Percentiles rank a stretch among this genome's conserved stretches.
Conservation (phyloP, 2,888 invertebrate genomes). For the Cartodere bifasciata region DNA sequence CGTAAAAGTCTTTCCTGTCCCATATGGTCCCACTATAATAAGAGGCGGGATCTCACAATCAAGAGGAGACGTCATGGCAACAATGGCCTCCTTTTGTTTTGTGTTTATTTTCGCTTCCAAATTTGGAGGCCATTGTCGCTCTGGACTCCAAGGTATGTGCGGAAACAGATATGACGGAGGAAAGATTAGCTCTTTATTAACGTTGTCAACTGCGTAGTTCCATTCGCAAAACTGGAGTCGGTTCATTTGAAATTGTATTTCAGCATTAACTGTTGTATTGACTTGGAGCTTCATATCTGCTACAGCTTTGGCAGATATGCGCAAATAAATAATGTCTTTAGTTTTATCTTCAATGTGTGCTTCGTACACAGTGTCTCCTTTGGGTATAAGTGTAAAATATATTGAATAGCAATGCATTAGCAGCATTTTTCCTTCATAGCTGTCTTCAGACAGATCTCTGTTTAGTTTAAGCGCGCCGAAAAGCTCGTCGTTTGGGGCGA, state of each 20-base stretch:
- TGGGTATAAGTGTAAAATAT: slow-evolving; percentile 29
- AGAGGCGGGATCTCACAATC: slow-evolving; percentile 54
- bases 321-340: slow-evolving; percentile 62
- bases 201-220: slow-evolving; percentile 69
- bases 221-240: slow-evolving; percentile 72
- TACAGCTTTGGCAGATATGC: slow-evolving; percentile 55
- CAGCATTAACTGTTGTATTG: slow-evolving; percentile 51
- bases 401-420: slow-evolving; percentile 63
- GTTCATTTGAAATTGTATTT: slow-evolving; percentile 72
- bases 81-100: slow-evolving; percentile 67
- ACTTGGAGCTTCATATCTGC: slow-evolving; percentile 43
- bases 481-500: slow-evolving; percentile 61
- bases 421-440: slow-evolving; percentile 65
- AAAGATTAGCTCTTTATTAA: slow-evolving; percentile 57
- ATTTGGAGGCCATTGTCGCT: slow-evolving; percentile 52
- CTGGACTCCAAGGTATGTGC: slow-evolving; percentile 55
- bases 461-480: slow-evolving; percentile 60
- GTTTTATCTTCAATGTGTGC: slow-evolving; percentile 63
- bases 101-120: slow-evolving; percentile 55
- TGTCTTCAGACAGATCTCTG: slow-evolving; percentile 69
- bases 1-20: slow-evolving; percentile 81
- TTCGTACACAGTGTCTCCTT: slow-evolving; percentile 45
- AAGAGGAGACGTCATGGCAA: slow-evolving; percentile 58
- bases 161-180: slow-evolving; percentile 52
- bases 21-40: slow-evolving; percentile 63